Base-by-base conservation (phyloP, 2,113 vertebrate genomes). In the Ploceus nigricollis region DNA sequence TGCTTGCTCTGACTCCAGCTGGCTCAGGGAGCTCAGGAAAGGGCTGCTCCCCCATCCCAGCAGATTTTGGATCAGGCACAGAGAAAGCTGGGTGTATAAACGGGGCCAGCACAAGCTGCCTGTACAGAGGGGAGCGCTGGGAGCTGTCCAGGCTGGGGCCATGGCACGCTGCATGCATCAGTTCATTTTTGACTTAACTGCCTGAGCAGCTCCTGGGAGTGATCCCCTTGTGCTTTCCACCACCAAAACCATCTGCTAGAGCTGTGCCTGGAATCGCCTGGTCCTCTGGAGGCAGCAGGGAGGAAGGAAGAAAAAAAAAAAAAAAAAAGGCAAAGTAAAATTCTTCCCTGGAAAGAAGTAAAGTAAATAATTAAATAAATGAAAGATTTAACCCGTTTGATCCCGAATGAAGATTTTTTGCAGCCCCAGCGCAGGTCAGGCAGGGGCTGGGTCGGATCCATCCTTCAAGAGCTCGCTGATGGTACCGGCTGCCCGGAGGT, bases 211-310 rank as follows among this genome's bases (percentile, higher is more conserved):
- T 87, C 96, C 58, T 45, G 63, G 90, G 96, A 94, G 69, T 1
- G 3, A 91, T 66, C 76, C 94, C 85, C 73, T 40, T 45, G 93
- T 23, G 91, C 81, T 82, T 92, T 31, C 28, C 81, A 63, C 80
- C 71, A 21, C 94, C 68, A 90, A 93, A 97, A 81, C 96, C 97
- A 94, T 93, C 97, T 98, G 96, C 95, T 89, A 19, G 91, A 80
- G 87, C 6, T 87, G 93, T 81, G 94, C 73, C 82, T 93, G 42
- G 56, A 73, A 94, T 86, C 69, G 21, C 95, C 80, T 65, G 63
- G 64, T 91, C 97, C 97, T 98, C 96, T 94, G 85, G 96, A 97
- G 97, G 97, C 89, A 65, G 97, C 96, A 93, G 95, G 97, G 94
- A 94, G 84, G 16, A 4, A 5, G 1, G 1, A 0, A 3, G 15